Evolutionary conservation across 2,797 vertebrate genomes (phyloP).

Genomic region (Cheirogaleus major): DNA sequence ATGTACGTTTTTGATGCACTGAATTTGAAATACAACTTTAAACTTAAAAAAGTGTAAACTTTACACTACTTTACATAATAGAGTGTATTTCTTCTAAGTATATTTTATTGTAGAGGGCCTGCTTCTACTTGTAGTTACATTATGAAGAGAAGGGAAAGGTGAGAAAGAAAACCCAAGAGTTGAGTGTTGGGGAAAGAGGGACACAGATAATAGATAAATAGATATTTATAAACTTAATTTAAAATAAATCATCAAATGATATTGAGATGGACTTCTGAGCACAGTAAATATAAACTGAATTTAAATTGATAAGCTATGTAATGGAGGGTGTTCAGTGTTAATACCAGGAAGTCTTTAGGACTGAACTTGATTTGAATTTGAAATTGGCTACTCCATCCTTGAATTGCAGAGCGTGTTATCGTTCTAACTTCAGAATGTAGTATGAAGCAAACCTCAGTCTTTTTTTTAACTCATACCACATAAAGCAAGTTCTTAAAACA

Average conservation of each 20-base stretch:
- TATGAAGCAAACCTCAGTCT: background rate
- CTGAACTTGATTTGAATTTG: background rate
- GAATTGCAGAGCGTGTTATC: background rate
- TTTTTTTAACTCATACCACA: background rate
- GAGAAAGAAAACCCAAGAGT: background rate
- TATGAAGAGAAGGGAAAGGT: background rate
- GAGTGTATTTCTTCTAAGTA: background rate
- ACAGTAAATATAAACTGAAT: background rate
- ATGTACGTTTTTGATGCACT: background rate
- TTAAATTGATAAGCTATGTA: background rate
- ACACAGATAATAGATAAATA: background rate
- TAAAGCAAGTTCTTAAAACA: constrained; percentile 24
- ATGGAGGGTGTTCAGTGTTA: background rate
- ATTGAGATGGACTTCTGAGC: constrained; percentile 15
- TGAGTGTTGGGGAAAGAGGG: background rate
- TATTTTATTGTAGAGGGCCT: background rate
- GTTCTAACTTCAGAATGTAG: background rate
- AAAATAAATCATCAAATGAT: constrained; percentile 11
- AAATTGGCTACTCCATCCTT: background rate
- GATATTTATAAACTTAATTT: constrained; percentile 26
- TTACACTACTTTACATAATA: background rate
- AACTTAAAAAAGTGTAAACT: background rate
- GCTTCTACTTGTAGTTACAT: background rate
- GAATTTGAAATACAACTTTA: constrained; percentile 1
- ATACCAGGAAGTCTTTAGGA: background rate